Base-by-base conservation (phyloP, 2,888 invertebrate species). In the Monochamus alternatus region DNA sequence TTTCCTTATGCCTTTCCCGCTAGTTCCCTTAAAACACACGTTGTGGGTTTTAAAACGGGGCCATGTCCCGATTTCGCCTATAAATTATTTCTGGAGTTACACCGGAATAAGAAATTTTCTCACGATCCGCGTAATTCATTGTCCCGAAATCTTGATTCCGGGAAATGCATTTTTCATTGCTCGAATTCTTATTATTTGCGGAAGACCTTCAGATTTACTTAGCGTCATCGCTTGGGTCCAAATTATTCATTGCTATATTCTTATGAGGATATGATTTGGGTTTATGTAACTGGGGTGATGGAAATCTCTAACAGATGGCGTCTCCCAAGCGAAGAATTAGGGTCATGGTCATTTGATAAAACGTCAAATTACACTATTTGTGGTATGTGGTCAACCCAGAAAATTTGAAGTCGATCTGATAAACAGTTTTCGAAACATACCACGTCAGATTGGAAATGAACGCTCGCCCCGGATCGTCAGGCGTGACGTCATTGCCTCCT, bases 81-180 rank as follows among this genome's bases (percentile, higher is more conserved):
- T 60, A 38, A 64, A 64, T 64, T 64, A 64, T 43, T 44, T 64
- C 43, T 14, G n/a, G 14, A 44, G 14, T 44, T 30, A 44, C 43
- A 14, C 64, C 38, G 7, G 64, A 44, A 64, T 43, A 64, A 44
- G 64, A 44, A 64, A 64, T 31, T 64, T 64, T 43, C 64, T 43
- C 22, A 9, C 64, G 43, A n/a, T 30, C 44, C 2, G 38, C 22
- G 22, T 32, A 66, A 51, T 66, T 66, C 66, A 51, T 38, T 52
- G 66, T 52, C 51, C 30, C 44, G 22, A 38, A 55, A 55, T 32
- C 5, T 3, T 31, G 60, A 4, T 22, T n/a, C 43, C 66, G 30
- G 51, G 47, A 47, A 51, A 47, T 66, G 66, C 47, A 66, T 66
- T 66, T 66, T 66, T 66, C 66, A 66, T 66, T 66, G 30, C 30